phyloP scores from a whole-genome alignment of 2,113 vertebrate species.

The Agelaius phoeniceus region DNA sequence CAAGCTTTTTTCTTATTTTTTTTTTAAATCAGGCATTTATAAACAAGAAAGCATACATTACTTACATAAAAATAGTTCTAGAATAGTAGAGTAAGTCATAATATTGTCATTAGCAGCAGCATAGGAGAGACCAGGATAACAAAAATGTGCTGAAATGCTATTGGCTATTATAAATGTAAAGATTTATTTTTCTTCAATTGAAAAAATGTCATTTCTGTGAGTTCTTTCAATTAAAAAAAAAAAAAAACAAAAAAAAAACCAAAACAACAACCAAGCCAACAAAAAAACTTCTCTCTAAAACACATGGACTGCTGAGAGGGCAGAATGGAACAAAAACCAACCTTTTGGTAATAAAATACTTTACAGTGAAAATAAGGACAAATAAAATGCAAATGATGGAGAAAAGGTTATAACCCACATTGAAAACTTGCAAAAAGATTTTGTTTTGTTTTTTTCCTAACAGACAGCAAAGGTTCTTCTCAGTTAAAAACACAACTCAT shows the following conservation, averaged over 20 bases:
- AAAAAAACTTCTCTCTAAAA: conserved; percentile 36
- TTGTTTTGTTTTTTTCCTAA: conserved; percentile 64
- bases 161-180: conserved; percentile 67
- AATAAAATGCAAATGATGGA: conserved; percentile 50
- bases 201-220: conserved; percentile 70
- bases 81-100: conserved; percentile 86
- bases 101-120: conserved; percentile 93
- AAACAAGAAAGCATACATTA: conserved; percentile 93
- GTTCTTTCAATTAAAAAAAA: conserved; percentile 50
- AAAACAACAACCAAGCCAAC: conserved; percentile 25
- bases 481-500: conserved; percentile 82
- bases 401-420: conserved; percentile 44
- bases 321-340: background rate
- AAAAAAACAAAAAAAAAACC: background rate
- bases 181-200: conserved; percentile 61
- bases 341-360: conserved; percentile 75
- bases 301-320: conserved; percentile 23
- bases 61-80: conserved; percentile 98
- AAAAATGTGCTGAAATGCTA: conserved; percentile 75
- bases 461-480: conserved; percentile 67
- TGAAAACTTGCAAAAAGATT: conserved; percentile 70
- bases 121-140: conserved; percentile 80
- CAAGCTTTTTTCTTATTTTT: conserved; percentile 82
- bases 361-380: conserved; percentile 76
- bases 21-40: conserved; percentile 92